Base-by-base conservation (phyloP, 2,888 invertebrate species). In the Melieria omissa region DNA sequence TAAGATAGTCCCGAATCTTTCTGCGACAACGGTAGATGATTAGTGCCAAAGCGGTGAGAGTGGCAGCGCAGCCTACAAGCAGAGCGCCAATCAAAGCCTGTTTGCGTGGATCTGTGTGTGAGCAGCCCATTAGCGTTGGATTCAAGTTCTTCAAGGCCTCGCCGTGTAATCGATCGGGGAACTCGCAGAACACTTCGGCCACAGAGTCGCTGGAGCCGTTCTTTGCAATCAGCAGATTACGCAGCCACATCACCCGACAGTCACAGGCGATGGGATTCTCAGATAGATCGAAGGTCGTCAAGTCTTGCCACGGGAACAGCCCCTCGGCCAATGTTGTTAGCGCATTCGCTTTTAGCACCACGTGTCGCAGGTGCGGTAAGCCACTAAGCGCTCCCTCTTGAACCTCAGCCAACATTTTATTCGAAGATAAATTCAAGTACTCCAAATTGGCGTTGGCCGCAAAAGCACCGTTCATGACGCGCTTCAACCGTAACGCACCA, bases 371-470 rank as follows among this genome's bases (percentile, higher is more conserved):
- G 85, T 95, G 94, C 0, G 95, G 94, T 70, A 96, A 86, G 0
- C 95, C 95, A 42, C 93, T 90, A n/a, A 96, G 88, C 0, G 94
- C 92, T n/a, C 93, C 93, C 74, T 95, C 94, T 78, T 95, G 95
- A 72, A 96, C 89, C 8, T 89, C 89, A 4, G 90, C 87, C 65
- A 96, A 88, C 82, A 91, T 92, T 83, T 94, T 93, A 86, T 95
- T 95, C 81, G 93, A 93, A 42, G 92, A 92, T 66, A 96, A 86
- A 72, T 92, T 89, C 45, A 95, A 88, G 0, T 90, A 91, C 87
- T 95, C 95, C 77, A 96, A 88, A 84, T 96, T 96, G 54, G 93
- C 89, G 82, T 95, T 96, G 79, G 93, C 92, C 72, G 91, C 90
- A 78, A 96, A 93, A 8, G 94, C 93, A 52, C 94, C 95, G 65